Percentiles rank a stretch among this genome's conserved stretches.
Evolutionary conservation across 2,113 vertebrate species (phyloP).

Genomic region (Guaruba guarouba): DNA sequence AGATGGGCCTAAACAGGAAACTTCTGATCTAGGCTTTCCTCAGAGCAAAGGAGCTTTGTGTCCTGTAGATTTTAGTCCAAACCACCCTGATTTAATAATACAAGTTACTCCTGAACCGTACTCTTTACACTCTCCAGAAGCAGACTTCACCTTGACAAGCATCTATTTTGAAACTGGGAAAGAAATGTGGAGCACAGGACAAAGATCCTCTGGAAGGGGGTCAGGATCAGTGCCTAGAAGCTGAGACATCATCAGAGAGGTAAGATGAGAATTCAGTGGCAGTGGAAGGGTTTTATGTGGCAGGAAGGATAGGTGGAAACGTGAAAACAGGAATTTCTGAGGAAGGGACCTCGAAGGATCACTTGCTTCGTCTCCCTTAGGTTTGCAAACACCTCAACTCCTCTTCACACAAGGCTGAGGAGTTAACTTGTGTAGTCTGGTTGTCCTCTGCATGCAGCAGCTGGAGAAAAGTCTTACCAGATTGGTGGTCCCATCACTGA

Average conservation of each 20-base stretch:
- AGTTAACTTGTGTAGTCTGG: background rate
- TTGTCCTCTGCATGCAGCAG: background rate
- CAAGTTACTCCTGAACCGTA: background rate
- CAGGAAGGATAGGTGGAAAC: background rate
- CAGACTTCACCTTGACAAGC: background rate
- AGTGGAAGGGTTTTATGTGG: background rate
- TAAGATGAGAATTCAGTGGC: background rate
- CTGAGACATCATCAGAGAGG: background rate
- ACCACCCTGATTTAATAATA: background rate
- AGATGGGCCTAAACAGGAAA: background rate
- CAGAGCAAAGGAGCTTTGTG: background rate
- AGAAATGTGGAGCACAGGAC: background rate
- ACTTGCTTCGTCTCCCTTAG: background rate
- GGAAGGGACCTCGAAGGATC: background rate
- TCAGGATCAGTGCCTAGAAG: background rate
- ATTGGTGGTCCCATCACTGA: background rate
- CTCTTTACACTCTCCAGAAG: background rate
- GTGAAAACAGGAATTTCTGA: background rate
- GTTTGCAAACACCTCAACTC: background rate
- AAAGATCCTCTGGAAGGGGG: background rate
- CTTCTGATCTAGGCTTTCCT: background rate
- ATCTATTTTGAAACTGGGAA: background rate
- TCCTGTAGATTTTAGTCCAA: background rate
- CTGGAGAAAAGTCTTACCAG: background rate
- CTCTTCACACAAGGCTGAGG: background rate